These are phyloP conservation scores for Cryptotis parvus DNA, from an alignment of 2,113 vertebrate species.

Conservation along the genomic window DNA sequence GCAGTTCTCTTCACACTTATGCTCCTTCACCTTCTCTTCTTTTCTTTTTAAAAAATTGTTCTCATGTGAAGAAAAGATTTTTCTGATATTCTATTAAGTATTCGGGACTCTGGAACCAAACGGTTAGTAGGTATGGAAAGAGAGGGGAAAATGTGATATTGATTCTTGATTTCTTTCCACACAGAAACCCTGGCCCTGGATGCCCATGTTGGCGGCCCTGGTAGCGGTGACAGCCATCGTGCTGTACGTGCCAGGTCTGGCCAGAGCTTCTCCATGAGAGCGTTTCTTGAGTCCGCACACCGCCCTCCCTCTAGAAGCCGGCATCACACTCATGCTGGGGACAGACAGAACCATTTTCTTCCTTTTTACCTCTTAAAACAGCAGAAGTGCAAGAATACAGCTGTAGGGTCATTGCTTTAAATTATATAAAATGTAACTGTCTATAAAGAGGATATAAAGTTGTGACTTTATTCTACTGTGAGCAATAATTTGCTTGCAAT, in stretches of 20 bases:
- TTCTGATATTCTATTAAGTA: slow-evolving; percentile 77
- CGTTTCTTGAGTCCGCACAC: slow-evolving; percentile 90
- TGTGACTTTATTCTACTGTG: slow-evolving; percentile 94
- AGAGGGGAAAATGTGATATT: slow-evolving; percentile 85
- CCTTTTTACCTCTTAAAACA: slow-evolving; percentile 92
- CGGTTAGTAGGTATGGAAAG: slow-evolving; percentile 81
- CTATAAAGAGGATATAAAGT: slow-evolving; percentile 96
- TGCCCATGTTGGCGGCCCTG: slow-evolving; percentile 98
- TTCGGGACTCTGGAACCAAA: slow-evolving; percentile 81
- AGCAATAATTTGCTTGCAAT: slow-evolving; percentile 93
- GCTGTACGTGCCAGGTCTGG: slow-evolving; percentile 95
- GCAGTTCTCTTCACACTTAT: slow-evolving; percentile 22
- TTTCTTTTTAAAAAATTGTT: slow-evolving; percentile 61
- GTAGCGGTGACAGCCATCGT: slow-evolving; percentile 96
- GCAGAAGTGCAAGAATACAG: slow-evolving; percentile 89
- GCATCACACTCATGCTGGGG: slow-evolving; percentile 89
- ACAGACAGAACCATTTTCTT: slow-evolving; percentile 89
- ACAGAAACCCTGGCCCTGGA: slow-evolving; percentile 99
- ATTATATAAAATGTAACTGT: slow-evolving; percentile 98
- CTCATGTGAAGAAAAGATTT: slow-evolving; percentile 59
- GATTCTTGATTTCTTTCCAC: slow-evolving; percentile 89
- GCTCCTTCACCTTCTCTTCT: not conserved
- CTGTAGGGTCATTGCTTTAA: slow-evolving; percentile 93
- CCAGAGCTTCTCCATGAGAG: slow-evolving; percentile 95
- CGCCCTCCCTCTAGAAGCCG: slow-evolving; percentile 91